Base-by-base conservation (phyloP, 1,140 invertebrate species). In the Sarcophaga bullata region DNA sequence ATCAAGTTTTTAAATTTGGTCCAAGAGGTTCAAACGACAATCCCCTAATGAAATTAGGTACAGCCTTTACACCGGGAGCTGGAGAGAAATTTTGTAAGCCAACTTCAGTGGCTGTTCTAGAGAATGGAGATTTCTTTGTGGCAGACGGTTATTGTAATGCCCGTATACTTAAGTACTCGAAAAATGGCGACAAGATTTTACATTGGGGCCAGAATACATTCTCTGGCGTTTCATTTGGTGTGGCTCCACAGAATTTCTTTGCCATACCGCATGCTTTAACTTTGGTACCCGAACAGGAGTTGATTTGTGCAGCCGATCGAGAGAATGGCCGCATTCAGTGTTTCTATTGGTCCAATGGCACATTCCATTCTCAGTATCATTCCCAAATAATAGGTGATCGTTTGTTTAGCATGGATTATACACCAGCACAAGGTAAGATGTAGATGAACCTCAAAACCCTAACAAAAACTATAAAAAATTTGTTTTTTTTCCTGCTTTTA, bases 71-170 rank as follows among this genome's bases (percentile, higher is more conserved):
- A 25, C 97, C 97, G 5, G 97, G 97, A 80, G 92, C 92, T 83
- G 95, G 95, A 85, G 91, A 94, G 73, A 95, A 96, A 86, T 98
- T 98, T 91, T 99, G 98, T 90, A 98, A 99, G 90, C 98, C 98
- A 10, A 96, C 97, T 8, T 95, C 95, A 8, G 96, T 98, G 3
- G 97, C 97, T 47, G 96, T 97, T 9, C 90, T 95, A 25, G 90
- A 92, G 8, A 94, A 93, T 86, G 97, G 96, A 0, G 94, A 97
- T 82, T 97, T 99, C 90, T 99, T 97, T 89, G 95, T 99, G 0
- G 94, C 97, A 11, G 98, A 99, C 91, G 96, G 96, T 11, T 99
- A 99, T 88, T 99, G 98, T 88, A 99, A 99, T 91, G 94, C 94
- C 4, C 92, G 98, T 84, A 93, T 99, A 47, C 91, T 99, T 46